Conservation (phyloP, 2,113 vertebrate species). For the Candoia aspera region DNA sequence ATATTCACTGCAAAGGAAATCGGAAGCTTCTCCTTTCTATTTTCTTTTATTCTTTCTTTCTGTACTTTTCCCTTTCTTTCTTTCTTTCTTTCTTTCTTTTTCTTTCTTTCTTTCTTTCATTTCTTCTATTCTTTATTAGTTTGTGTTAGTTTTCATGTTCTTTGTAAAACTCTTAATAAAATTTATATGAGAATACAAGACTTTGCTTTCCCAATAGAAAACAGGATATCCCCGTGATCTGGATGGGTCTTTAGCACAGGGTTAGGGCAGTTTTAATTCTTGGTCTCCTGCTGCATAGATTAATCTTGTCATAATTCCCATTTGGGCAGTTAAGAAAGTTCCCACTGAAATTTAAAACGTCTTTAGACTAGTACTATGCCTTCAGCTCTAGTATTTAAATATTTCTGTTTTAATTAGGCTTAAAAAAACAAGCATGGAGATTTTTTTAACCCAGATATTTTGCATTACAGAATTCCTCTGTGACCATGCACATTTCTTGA, state of each 20-base stretch:
- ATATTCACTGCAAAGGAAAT: too few relatives aligned
- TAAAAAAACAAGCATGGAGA: not conserved
- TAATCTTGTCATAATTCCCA: not conserved
- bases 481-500: not conserved
- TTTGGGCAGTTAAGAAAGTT: not conserved
- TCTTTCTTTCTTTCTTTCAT: too few relatives aligned
- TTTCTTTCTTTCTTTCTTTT: too few relatives aligned
- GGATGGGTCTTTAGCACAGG: not conserved
- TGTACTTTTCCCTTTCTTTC: too few relatives aligned
- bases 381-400: not conserved
- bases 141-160: too few relatives aligned
- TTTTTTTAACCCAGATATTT: not conserved
- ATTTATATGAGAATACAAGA: too few relatives aligned
- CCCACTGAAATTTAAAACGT: not conserved
- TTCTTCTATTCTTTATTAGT: too few relatives aligned
- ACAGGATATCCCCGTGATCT: not conserved
- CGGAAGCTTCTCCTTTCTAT: too few relatives aligned
- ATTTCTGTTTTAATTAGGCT: not conserved
- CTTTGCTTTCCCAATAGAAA: not conserved
- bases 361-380: not conserved
- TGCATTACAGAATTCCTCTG: not conserved
- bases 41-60: too few relatives aligned
- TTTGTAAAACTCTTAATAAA: too few relatives aligned
- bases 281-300: not conserved
- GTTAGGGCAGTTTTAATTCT: not conserved